A percentile compares a stretch with the other conserved stretches of the same genome.
Evolutionary conservation across 1,140 invertebrate species (phyloP).

Genomic region (Triops cancriformis): DNA sequence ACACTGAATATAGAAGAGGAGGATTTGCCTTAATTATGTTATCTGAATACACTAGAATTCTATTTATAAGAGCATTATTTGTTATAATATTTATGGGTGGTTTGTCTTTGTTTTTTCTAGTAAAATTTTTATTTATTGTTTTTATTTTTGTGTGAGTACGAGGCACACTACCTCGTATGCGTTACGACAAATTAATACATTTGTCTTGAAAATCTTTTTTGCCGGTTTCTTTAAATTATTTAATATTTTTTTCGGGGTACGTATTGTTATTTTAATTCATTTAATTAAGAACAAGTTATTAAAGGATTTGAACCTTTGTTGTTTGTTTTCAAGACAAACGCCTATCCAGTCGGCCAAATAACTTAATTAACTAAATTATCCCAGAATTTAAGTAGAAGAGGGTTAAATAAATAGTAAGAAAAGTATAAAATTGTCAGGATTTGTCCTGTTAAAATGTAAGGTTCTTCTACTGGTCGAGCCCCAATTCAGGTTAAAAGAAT

Average conservation of each 20-base stretch:
- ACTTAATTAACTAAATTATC: slow-evolving; percentile 45
- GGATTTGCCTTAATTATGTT: slow-evolving; percentile 65
- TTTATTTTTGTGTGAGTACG: slow-evolving; percentile 51
- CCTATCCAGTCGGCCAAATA: slow-evolving; percentile 45
- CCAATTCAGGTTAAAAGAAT: slow-evolving; percentile 58
- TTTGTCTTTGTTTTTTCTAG: slow-evolving; percentile 43
- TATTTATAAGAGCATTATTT: slow-evolving; percentile 53
- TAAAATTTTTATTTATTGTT: slow-evolving; percentile 43
- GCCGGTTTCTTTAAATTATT: slow-evolving; percentile 28
- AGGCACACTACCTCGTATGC: slow-evolving; percentile 35
- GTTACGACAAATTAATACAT: slow-evolving; percentile 33
- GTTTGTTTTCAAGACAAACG: slow-evolving; percentile 57
- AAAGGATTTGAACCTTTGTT: slow-evolving; percentile 42
- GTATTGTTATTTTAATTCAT: slow-evolving; percentile 22
- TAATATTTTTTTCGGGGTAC: slow-evolving; percentile 28
- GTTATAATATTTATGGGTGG: slow-evolving; percentile 45
- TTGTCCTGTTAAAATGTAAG: slow-evolving; percentile 51
- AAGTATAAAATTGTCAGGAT: slow-evolving; percentile 50
- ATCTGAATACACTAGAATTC: slow-evolving; percentile 56
- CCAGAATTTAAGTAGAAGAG: slow-evolving; percentile 43
- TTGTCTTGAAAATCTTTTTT: slow-evolving; percentile 32
- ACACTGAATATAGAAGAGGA: slow-evolving; percentile 57
- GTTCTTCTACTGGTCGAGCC: slow-evolving; percentile 50
- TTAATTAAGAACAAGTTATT: slow-evolving; percentile 24
- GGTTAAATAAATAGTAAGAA: slow-evolving; percentile 45